Conservation (phyloP, 2,797 vertebrate species). For the Amphiprion clarkii region DNA sequence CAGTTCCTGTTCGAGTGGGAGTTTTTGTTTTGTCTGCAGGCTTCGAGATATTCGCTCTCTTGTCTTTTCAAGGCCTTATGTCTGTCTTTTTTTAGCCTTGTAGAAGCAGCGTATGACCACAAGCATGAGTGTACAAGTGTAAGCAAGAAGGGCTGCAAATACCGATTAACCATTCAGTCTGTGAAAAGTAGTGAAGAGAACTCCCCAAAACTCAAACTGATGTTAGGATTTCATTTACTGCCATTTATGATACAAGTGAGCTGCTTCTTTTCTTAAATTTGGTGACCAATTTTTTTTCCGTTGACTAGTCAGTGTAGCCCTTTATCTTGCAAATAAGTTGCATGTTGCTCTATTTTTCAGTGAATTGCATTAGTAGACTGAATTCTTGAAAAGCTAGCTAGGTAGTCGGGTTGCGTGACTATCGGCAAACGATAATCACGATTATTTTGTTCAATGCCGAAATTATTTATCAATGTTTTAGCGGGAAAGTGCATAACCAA, state of each 20-base stretch:
- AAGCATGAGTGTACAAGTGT: background rate
- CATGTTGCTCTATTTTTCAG: too few species aligned
- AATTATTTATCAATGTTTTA: too few species aligned
- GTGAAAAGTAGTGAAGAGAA: background rate
- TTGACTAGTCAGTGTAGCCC: background rate
- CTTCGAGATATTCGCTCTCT: constrained; percentile 25
- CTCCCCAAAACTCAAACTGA: background rate
- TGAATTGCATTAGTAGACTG: too few species aligned
- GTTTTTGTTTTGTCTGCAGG: constrained; percentile 68
- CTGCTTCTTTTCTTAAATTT: background rate
- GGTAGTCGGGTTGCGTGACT: too few species aligned
- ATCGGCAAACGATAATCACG: too few species aligned
- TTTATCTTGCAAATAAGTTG: too few species aligned
- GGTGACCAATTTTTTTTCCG: background rate
- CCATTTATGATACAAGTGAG: background rate
- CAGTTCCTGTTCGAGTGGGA: constrained; percentile 39
- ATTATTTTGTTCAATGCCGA: too few species aligned
- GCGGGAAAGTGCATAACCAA: too few species aligned
- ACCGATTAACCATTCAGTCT: background rate
- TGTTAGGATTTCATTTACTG: background rate
- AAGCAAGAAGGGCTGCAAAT: background rate
- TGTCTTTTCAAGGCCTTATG: constrained; percentile 25
- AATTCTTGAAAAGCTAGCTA: too few species aligned
- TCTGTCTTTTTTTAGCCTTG: constrained; percentile 5
- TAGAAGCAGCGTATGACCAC: background rate